Percentiles rank a stretch among this genome's conserved stretches.
phyloP scores from a whole-genome alignment of 2,888 invertebrate species.

The Agrotis exclamationis region DNA sequence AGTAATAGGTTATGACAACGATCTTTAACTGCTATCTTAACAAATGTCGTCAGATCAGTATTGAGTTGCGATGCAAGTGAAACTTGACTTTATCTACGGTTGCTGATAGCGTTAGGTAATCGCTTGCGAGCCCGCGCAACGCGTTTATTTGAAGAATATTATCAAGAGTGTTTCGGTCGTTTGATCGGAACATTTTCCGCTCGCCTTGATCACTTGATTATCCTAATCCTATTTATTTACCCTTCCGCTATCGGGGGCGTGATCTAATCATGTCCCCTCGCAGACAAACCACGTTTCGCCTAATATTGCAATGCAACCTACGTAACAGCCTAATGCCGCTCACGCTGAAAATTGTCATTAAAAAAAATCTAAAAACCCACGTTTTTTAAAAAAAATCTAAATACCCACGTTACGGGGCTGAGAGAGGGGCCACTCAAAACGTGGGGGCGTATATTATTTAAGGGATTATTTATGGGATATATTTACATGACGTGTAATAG shows the following conservation, averaged over 20 bases:
- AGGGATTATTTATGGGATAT: too few species aligned
- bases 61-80: background rate
- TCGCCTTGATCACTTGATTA: constrained; percentile 62
- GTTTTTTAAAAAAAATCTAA: too few species aligned
- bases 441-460: too few species aligned
- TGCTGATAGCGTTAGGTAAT: background rate
- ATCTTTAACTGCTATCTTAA: background rate
- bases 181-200: constrained; percentile 50
- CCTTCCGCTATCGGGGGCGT: constrained; percentile 25
- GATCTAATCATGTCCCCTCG: constrained; percentile 45
- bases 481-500: too few species aligned
- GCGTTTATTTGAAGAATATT: background rate
- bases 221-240: constrained; percentile 54
- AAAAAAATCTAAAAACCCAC: too few species aligned
- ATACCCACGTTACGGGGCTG: too few species aligned
- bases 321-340: constrained; percentile 6
- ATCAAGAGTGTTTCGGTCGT: background rate
- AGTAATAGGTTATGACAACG: background rate
- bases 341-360: too few species aligned
- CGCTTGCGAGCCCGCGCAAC: background rate
- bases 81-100: background rate
- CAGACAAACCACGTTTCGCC: constrained; percentile 11
- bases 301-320: constrained; percentile 11
- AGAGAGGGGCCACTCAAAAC: too few species aligned
- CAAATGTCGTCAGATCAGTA: background rate